Evolutionary conservation across 2,113 vertebrate genomes (phyloP), one percentile per base, ranked within the genome.

Genomic region (Bubo scandiacus): DNA sequence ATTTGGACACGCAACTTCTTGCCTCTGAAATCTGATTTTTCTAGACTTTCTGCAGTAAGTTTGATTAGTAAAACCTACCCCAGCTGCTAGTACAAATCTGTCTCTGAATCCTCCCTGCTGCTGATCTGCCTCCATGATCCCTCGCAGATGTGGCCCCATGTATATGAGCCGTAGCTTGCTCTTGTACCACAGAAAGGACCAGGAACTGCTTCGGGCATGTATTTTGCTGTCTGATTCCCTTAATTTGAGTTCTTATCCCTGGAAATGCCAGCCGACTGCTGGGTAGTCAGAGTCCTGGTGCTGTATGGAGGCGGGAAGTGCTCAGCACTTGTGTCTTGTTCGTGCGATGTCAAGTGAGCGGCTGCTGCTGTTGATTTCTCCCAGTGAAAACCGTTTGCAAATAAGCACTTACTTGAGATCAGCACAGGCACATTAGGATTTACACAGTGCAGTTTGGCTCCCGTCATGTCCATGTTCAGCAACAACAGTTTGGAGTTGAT

Each of bases 401-500:
- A 26, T 9, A 9, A n/a, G 55, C 30, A 4, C 62, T 49, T 65
- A 23, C 19, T 51, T 36, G 47, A 47, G 63, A 12, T 66, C 18
- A 6, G 0, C 1, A 2, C 5, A 5, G 58, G 15, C 8, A 5
- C 2, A 0, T 6, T 17, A 4, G 65, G 30, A 30, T 36, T 42
- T 36, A 12, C 25, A 16, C 40, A 1, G 12, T 21, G 30, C 26
- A 1, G 1, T 61, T 57, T 51, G 47, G 47, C 27, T 66, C 13
- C 16, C 4, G 42, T 22, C 58, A 2, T 8, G 7, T 49, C 71
- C 7, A 0, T 3, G 19, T 47, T 43, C 49, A 38, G 20, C 59
- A 38, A 1, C 65, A 42, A 2, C 1, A 11, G 8, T 68, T 58
- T 54, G 30, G 11, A 40, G 8, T 34, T 47, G 27, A 26, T 82